These are phyloP conservation scores for Sesia bembeciformis DNA, from an alignment of 2,888 invertebrate species.

Conservation along the genomic window DNA sequence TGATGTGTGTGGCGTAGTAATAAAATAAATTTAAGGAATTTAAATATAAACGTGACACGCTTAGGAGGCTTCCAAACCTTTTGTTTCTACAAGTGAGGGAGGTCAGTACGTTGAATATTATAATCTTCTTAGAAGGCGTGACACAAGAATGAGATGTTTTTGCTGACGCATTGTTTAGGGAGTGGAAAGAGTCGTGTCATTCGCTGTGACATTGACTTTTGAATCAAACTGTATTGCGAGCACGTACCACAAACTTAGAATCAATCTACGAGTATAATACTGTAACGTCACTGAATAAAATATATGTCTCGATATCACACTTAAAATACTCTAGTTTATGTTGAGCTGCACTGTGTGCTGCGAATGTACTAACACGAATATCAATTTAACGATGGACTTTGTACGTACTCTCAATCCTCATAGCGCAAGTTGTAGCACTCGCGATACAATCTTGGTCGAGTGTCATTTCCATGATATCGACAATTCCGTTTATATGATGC, in stretches of 20 bases:
- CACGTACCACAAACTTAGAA: no score
- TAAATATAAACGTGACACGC: not conserved
- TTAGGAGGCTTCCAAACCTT: conserved; percentile 12
- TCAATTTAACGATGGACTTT: conserved; percentile 30
- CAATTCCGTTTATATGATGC: no score
- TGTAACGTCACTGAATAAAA: no score
- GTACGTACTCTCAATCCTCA: no score
- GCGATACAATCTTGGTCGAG: no score
- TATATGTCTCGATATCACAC: no score
- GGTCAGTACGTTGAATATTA: conserved; percentile 35
- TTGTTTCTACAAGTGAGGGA: conserved; percentile 45
- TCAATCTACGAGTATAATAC: no score
- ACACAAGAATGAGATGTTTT: conserved; percentile 44
- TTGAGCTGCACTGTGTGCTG: conserved; percentile 4
- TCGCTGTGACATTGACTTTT: conserved; percentile 19
- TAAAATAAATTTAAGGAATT: conserved; percentile 8
- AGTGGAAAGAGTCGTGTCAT: conserved; percentile 21
- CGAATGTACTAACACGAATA: conserved; percentile 36
- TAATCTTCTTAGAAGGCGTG: conserved; percentile 53
- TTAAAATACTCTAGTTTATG: no score
- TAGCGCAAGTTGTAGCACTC: no score
- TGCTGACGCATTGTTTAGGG: conserved; percentile 59
- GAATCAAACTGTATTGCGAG: conserved; percentile 4
- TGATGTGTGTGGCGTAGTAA: conserved; percentile 4
- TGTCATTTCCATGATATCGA: no score